Evolutionary conservation across 1,140 invertebrate species (phyloP).

Genomic region (Vollenhovia emeryi): DNA sequence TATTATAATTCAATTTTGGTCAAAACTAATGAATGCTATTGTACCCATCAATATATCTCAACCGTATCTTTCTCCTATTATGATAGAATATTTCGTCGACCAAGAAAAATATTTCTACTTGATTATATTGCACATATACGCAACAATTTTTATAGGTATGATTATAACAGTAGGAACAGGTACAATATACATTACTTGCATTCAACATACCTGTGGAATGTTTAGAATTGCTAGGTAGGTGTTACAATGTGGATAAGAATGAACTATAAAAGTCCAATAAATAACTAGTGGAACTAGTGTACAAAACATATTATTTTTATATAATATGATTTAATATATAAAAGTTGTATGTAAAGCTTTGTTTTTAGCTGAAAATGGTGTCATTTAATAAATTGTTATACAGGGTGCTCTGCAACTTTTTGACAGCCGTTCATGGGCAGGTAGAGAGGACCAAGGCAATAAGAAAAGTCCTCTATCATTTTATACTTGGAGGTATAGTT

Average conservation of each 20-base stretch:
- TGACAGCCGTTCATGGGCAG: too few relatives aligned
- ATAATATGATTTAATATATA: background rate
- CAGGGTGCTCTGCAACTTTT: too few relatives aligned
- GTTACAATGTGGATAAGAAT: background rate
- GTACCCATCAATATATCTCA: background rate
- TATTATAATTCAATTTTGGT: background rate
- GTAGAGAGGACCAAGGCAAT: too few relatives aligned
- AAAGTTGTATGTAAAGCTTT: background rate
- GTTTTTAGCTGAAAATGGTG: background rate
- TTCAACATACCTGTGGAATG: background rate
- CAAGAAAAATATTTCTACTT: conserved; percentile 12
- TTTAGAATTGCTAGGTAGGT: conserved; percentile 27
- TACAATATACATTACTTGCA: background rate
- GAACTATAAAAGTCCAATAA: too few relatives aligned
- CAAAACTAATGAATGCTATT: background rate
- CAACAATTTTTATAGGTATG: background rate
- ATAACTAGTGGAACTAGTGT: too few relatives aligned
- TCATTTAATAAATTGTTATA: background rate
- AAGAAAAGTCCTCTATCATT: too few relatives aligned
- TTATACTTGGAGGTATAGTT: too few relatives aligned
- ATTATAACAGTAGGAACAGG: background rate
- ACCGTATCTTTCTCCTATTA: background rate
- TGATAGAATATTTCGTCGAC: background rate
- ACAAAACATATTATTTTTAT: too few relatives aligned
- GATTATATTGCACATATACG: background rate